Evolutionary conservation across 2,888 invertebrate genomes (phyloP), one percentile per base, ranked within the genome.

Genomic region (Leptopterna dolabrata): DNA sequence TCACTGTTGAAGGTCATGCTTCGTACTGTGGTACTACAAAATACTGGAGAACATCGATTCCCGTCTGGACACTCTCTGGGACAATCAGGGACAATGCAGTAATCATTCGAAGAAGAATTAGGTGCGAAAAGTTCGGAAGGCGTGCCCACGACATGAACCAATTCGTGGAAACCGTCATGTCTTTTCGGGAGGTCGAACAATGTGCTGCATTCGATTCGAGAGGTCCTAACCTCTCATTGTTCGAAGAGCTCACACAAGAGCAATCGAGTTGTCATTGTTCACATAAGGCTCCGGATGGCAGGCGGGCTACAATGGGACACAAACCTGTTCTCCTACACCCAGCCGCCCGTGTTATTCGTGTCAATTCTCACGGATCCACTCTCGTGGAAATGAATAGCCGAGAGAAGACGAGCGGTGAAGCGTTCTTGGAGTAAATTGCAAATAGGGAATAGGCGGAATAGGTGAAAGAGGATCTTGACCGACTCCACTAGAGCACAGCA

Each of bases 181-280:
- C 63, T 63, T 63, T 27, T 63, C 24, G 24, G 63, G 7, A 63
- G 11, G 63, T 63, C 27, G 63, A 63, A 63, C 63, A 63, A 63
- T 63, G 24, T 24, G 63, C 24, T 63, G 63, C 63, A 63, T 63
- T 63, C 63, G 63, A 63, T 63, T 63, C 24, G 63, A 63, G 63
- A 63, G 63, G 63, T 63, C 63, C 7, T 63, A 63, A 63, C 63
- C 63, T 24, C 63, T 19, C 24, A 24, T 63, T 63, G 63, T 63
- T 63, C 63, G 63, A 63, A 63, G 63, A 63, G 63, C 63, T 63
- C 63, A 27, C 63, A 63, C 63, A 63, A 63, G 63, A 63, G 63
- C 63, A 63, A 63, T 63, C 63, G 63, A 63, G 63, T 63, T 19
- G 63, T 24, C 63, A 63, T 63, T 63, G 63, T 63, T 63, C 63